Base-by-base conservation (phyloP, 2,113 vertebrate genomes). In the Oreochromis spilurus region DNA sequence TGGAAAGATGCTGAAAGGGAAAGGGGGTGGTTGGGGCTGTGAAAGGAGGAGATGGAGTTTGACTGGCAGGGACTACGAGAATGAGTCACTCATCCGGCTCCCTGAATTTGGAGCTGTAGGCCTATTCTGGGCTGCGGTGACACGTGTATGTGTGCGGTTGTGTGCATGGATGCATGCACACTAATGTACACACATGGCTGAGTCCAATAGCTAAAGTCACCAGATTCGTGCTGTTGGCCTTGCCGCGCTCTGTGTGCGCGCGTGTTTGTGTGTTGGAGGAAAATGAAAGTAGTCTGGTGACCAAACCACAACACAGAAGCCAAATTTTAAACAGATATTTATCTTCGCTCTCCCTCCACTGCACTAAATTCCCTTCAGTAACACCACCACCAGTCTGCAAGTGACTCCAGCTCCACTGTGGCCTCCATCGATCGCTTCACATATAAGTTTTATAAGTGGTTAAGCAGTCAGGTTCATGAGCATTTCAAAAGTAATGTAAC, bases 251-350 rank as follows among this genome's bases (percentile, higher is more conserved):
- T 70, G n/a, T 80, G 45, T 26, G 21, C 29, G 45, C 6, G 78
- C 26, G 16, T 77, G 43, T 83, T 77, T 85, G 87, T 88, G 83
- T 88, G 88, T 88, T 93, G 91, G 87, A 92, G 93, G 89, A 91
- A 93, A 94, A 94, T 94, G 85, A 94, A 93, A 95, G 94, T 88
- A 54, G 89, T 94, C 91, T 94, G 93, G 87, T 16, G 40, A 86
- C 26, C n/a, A 77, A 90, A 92, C 93, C 94, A 93, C 94, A 94
- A 95, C 93, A 93, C 89, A 93, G 90, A 84, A 90, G 90, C 91
- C 89, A 93, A 87, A 88, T 91, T 91, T 89, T 85, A 92, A 93
- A 26, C 81, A 85, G 88, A 86, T 84, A 83, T 89, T 87, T 86
- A 84, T 90, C 90, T 79, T 86, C 81, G 77, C 43, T 21, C 53